Conservation (phyloP, 2,888 invertebrate species). For the Theretra japonica region DNA sequence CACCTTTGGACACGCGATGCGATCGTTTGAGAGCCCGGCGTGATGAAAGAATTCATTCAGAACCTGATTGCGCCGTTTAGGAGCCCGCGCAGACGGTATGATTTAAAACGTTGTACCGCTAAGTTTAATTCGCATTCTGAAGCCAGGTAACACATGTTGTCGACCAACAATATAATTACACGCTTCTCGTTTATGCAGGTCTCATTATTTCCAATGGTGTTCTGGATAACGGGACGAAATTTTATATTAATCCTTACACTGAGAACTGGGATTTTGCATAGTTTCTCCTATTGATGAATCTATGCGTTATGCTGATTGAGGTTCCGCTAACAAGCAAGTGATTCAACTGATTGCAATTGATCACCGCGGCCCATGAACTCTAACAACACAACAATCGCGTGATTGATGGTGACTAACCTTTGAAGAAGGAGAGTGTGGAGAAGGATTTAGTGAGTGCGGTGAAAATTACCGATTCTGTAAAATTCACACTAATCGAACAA, state of each 20-base stretch:
- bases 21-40: slow-evolving; percentile 46
- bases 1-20: slow-evolving; percentile 55
- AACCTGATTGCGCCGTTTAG: slow-evolving; percentile 43
- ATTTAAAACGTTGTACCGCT: slow-evolving; percentile 32
- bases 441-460: too few species aligned
- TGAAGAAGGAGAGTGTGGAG: too few species aligned
- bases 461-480: too few species aligned
- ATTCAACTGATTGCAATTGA: too few species aligned
- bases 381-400: too few species aligned
- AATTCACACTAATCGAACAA: too few species aligned
- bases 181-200: neutral
- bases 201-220: neutral
- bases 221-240: neutral
- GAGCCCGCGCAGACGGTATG: slow-evolving; percentile 31
- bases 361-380: too few species aligned
- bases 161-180: neutral
- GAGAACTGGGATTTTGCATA: neutral
- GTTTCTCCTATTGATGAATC: too few species aligned
- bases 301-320: too few species aligned
- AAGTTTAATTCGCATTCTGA: slow-evolving; percentile 24
- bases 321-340: too few species aligned
- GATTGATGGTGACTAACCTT: too few species aligned
- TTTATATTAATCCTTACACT: neutral
- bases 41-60: slow-evolving; percentile 48
- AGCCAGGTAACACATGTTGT: neutral